A percentile compares a stretch with the other conserved stretches of the same genome.
Evolutionary conservation across 2,113 vertebrate species (phyloP).

Genomic region (Microcebus murinus): DNA sequence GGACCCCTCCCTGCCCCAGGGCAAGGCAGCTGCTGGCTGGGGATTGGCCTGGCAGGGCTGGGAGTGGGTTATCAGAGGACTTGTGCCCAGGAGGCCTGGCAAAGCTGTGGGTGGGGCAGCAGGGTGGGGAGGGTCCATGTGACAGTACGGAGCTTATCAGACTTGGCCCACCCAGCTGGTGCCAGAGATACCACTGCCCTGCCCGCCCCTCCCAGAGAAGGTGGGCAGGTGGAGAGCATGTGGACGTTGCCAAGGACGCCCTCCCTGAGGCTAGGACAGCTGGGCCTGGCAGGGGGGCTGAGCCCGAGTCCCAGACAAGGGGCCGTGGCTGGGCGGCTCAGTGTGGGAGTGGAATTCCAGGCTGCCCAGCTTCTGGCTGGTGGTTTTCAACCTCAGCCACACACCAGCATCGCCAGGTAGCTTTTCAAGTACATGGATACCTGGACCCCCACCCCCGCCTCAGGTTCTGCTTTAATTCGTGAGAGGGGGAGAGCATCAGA

Average conservation of each 20-base stretch:
- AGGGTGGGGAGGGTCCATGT: not conserved
- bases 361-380: not conserved
- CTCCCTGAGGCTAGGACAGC: not conserved
- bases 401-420: not conserved
- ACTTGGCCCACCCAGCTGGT: not conserved
- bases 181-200: not conserved
- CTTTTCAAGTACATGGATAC: not conserved
- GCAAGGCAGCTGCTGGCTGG: not conserved
- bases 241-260: not conserved
- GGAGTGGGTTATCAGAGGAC: not conserved
- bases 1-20: not conserved
- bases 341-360: not conserved
- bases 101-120: not conserved
- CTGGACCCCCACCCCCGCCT: no score
- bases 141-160: not conserved
- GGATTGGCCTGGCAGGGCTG: not conserved
- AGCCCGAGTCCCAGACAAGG: not conserved
- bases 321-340: not conserved
- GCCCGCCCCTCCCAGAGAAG: not conserved
- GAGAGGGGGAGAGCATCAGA: not conserved
- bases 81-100: not conserved
- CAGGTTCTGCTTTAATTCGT: not conserved
- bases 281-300: not conserved
- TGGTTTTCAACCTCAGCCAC: not conserved
- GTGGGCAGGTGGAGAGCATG: not conserved